Evolutionary conservation across 1,140 invertebrate genomes (phyloP).

Genomic region (Papilio helenus): DNA sequence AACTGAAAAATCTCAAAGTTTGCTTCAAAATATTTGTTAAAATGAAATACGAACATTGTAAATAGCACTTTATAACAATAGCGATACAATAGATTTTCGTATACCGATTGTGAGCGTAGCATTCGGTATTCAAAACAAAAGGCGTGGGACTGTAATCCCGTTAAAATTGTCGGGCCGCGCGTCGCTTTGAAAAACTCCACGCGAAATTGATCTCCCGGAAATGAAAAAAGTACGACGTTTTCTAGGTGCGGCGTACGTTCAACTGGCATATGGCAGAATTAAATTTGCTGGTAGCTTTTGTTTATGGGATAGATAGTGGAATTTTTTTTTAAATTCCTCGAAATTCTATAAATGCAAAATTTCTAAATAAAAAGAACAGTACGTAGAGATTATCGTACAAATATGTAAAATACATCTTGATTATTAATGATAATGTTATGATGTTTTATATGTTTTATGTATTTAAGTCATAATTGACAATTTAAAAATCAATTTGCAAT

Average conservation of each 20-base stretch:
- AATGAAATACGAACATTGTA: background rate
- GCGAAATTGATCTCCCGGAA: constrained; percentile 17
- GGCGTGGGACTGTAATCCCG: constrained; percentile 23
- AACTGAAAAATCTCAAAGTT: background rate
- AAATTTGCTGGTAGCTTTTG: background rate
- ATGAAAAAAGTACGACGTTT: constrained; percentile 23
- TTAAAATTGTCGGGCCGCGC: constrained; percentile 21
- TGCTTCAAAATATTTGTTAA: background rate
- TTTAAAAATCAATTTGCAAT: no score
- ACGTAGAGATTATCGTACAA: no score
- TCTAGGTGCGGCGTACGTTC: background rate
- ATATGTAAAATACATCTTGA: no score
- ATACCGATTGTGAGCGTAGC: background rate
- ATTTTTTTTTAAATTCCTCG: no score
- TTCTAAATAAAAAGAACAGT: no score
- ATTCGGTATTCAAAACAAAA: constrained; percentile 29
- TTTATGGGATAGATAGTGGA: background rate
- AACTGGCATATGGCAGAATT: background rate
- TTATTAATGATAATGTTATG: no score
- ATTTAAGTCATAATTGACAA: no score
- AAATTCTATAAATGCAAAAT: no score
- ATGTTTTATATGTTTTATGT: no score
- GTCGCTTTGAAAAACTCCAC: constrained; percentile 8
- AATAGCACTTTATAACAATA: constrained; percentile 18
- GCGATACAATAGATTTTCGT: background rate